These are phyloP conservation scores for Strix uralensis DNA, from an alignment of 2,113 vertebrate species.

Conservation along the genomic window DNA sequence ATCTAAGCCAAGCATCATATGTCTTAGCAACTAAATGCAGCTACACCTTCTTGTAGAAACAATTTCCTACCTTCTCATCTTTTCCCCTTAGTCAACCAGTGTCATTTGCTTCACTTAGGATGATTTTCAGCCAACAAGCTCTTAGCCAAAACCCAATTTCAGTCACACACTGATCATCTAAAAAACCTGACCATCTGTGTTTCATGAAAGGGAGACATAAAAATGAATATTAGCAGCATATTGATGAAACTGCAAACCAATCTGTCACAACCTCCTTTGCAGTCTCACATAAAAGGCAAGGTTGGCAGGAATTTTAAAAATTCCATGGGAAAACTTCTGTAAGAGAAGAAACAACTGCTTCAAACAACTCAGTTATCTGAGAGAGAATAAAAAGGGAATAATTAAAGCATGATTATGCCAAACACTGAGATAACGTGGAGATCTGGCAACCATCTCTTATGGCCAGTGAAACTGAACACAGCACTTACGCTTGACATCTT, in stretches of 20 bases:
- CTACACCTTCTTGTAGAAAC: not conserved
- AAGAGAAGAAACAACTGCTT: slow-evolving; percentile 24
- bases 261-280: slow-evolving; percentile 59
- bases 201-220: slow-evolving; percentile 45
- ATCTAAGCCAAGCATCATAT: not conserved
- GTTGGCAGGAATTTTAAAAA: slow-evolving; percentile 27
- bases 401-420: not conserved
- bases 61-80: not conserved
- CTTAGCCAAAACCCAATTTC: slow-evolving; percentile 43
- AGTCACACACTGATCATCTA: slow-evolving; percentile 40
- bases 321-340: slow-evolving; percentile 37
- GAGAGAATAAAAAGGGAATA: not conserved
- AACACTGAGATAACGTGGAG: not conserved
- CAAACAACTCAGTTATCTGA: not conserved
- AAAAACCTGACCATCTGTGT: slow-evolving; percentile 64
- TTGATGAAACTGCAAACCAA: slow-evolving; percentile 52
- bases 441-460: not conserved
- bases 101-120: not conserved
- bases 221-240: slow-evolving; percentile 65
- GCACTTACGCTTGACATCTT: not conserved
- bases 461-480: not conserved
- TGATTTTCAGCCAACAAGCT: slow-evolving; percentile 18
- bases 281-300: slow-evolving; percentile 39
- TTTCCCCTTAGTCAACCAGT: not conserved
- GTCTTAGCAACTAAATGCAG: not conserved